These are phyloP conservation scores for Microtus richardsoni DNA, from an alignment of 2,113 vertebrate species.

Conservation along the genomic window DNA sequence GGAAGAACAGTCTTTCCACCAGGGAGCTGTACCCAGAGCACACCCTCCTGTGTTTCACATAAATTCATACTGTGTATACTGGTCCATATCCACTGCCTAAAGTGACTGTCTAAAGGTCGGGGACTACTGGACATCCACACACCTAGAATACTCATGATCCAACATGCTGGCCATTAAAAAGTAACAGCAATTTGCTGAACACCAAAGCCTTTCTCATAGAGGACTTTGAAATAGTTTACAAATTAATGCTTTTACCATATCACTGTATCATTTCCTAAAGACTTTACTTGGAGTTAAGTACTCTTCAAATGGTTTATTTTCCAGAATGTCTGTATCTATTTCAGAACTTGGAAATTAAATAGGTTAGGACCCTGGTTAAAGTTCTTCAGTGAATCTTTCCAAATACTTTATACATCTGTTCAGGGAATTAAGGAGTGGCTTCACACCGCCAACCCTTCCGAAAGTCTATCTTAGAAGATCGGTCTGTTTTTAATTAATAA, in stretches of 20 bases:
- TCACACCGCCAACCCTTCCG: background rate
- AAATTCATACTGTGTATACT: background rate
- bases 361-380: constrained; percentile 17
- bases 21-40: background rate
- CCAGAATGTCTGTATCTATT: background rate
- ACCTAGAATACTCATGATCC: background rate
- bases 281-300: background rate
- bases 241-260: background rate
- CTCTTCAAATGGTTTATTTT: constrained; percentile 61
- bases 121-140: background rate
- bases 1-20: background rate
- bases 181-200: background rate
- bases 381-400: constrained; percentile 33
- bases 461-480: background rate
- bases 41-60: background rate
- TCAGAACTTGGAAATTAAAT: constrained; percentile 29
- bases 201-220: background rate
- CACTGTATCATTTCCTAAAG: background rate
- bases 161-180: background rate
- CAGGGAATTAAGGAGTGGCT: constrained; percentile 3
- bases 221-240: background rate
- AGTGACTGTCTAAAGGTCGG: background rate
- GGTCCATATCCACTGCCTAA: background rate
- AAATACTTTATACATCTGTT: constrained; percentile 48
- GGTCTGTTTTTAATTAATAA: constrained; percentile 46